Conservation (phyloP, 1,140 invertebrate species). For the Goniozus legneri region DNA sequence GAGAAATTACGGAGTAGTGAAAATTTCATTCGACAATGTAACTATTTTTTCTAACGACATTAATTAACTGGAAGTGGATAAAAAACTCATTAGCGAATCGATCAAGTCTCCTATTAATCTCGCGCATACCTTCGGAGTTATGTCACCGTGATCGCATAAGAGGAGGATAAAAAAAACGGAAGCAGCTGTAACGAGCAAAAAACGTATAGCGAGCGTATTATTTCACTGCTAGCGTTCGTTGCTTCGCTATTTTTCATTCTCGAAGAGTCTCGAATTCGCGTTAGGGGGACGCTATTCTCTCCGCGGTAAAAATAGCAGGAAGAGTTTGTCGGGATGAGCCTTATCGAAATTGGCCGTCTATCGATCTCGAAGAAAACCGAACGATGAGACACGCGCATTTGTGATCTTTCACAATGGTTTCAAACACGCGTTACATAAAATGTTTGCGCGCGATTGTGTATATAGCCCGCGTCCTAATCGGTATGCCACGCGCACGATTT, state of each 20-base stretch:
- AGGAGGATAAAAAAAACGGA: no score
- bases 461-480: conserved; percentile 11
- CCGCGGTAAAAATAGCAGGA: neutral
- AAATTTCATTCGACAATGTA: neutral
- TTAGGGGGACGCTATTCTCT: neutral
- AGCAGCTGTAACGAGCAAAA: no score
- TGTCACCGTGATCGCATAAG: no score
- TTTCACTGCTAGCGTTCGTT: neutral
- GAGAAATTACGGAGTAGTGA: neutral
- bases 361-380: conserved; percentile 17
- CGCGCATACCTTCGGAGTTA: no score
- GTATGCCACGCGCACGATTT: conserved; percentile 23
- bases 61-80: no score
- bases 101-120: no score
- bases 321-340: conserved; percentile 3
- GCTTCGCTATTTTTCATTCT: neutral
- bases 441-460: conserved; percentile 12
- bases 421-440: conserved; percentile 23
- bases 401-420: conserved; percentile 24
- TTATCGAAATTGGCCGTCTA: neutral
- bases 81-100: no score
- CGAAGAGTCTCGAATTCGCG: neutral
- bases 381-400: conserved; percentile 23
- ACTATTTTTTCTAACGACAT: no score
- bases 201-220: neutral